A percentile compares a stretch with the other conserved stretches of the same genome.
These are phyloP conservation scores for Artibeus lituratus DNA, from an alignment of 2,797 vertebrate genomes.

Conservation along the genomic window DNA sequence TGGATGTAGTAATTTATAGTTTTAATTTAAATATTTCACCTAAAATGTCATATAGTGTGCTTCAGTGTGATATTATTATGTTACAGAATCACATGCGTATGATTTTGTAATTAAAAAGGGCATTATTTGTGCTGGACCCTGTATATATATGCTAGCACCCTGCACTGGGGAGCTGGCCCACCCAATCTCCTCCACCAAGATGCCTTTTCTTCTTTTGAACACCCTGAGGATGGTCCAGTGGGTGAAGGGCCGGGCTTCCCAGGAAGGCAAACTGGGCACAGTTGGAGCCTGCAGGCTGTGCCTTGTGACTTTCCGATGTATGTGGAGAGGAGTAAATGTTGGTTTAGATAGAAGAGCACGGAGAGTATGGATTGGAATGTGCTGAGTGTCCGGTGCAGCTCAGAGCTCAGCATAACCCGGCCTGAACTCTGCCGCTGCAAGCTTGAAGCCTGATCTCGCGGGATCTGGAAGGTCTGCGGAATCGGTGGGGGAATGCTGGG, in stretches of 20 bases:
- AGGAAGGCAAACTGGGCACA: background rate
- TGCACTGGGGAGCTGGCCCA: background rate
- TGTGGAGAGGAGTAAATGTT: background rate
- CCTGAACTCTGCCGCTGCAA: background rate
- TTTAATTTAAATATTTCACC: too few relatives aligned
- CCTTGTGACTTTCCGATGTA: background rate
- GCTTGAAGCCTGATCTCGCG: background rate
- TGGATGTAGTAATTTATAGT: too few relatives aligned
- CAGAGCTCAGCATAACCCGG: background rate
- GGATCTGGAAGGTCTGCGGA: rapidly evolving
- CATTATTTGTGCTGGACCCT: too few relatives aligned
- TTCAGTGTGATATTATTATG: too few relatives aligned
- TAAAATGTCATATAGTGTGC: too few relatives aligned
- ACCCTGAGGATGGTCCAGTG: background rate
- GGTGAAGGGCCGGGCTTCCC: background rate
- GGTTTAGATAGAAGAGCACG: background rate
- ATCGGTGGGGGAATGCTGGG: background rate
- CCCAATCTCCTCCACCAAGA: background rate
- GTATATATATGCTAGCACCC: background rate
- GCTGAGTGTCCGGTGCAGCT: background rate
- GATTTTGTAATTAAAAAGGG: too few relatives aligned
- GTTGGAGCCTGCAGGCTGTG: too few relatives aligned
- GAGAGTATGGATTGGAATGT: background rate
- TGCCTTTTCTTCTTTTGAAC: background rate
- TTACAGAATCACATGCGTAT: too few relatives aligned